phyloP scores from a whole-genome alignment of 2,113 vertebrate species.

The Ranitomeya imitator region DNA sequence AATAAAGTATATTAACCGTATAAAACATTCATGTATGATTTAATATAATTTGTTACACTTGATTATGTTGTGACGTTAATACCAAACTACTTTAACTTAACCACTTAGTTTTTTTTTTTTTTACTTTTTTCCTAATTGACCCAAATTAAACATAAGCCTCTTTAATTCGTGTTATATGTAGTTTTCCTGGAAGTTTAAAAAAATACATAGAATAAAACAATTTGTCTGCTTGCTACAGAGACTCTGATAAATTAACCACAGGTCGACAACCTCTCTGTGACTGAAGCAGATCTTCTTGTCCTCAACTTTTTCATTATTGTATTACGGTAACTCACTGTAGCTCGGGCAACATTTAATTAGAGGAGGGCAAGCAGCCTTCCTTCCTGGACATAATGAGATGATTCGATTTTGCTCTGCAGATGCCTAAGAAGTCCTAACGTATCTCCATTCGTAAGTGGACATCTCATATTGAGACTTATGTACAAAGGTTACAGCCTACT shows the following conservation, averaged over 20 bases:
- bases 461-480: slow-evolving; percentile 39
- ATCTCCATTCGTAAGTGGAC: slow-evolving; percentile 42
- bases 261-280: slow-evolving; percentile 39
- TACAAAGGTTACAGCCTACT: slow-evolving; percentile 38
- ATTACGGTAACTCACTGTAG: slow-evolving; percentile 51
- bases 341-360: slow-evolving; percentile 51
- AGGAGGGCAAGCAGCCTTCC: slow-evolving; percentile 48
- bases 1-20: neutral
- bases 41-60: neutral
- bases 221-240: neutral
- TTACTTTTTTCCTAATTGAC: neutral
- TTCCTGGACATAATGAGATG: slow-evolving; percentile 56
- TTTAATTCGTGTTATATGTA: neutral
- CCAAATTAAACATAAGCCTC: neutral
- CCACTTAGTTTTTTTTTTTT: neutral
- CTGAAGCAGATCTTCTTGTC: slow-evolving; percentile 30
- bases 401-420: slow-evolving; percentile 48
- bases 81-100: neutral
- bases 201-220: slow-evolving; percentile 12
- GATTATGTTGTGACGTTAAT: neutral
- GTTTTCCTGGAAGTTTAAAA: neutral
- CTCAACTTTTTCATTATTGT: slow-evolving; percentile 46
- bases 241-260: slow-evolving; percentile 29
- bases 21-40: neutral
- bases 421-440: slow-evolving; percentile 45